phyloP scores from a whole-genome alignment of 1,140 invertebrate genomes.

The Drosophila quadrilineata region DNA sequence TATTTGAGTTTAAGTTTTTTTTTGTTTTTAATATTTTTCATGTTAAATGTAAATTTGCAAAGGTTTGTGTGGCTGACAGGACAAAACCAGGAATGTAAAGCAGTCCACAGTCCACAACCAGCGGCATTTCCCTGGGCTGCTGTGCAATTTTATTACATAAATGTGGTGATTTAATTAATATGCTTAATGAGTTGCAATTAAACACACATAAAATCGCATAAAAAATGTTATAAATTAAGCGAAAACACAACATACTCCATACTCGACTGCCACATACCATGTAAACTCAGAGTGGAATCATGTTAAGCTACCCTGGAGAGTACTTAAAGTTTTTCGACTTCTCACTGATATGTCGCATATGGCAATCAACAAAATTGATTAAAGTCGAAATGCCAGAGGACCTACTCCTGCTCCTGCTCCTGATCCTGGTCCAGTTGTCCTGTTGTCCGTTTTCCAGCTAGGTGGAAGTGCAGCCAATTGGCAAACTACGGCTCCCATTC shows the following conservation, averaged over 20 bases:
- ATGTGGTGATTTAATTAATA: constrained; percentile 75
- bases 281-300: too few relatives aligned
- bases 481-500: constrained; percentile 46
- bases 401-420: too few relatives aligned
- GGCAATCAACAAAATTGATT: constrained; percentile 70
- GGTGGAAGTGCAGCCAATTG: constrained; percentile 64
- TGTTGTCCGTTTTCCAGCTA: constrained; percentile 16
- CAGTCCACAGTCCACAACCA: too few relatives aligned
- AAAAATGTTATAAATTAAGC: too few relatives aligned
- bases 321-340: too few relatives aligned
- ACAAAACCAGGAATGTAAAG: too few relatives aligned
- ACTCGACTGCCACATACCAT: too few relatives aligned
- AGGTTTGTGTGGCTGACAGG: constrained; percentile 26
- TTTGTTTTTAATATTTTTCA: constrained; percentile 31
- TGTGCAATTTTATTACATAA: constrained; percentile 61
- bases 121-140: neutral
- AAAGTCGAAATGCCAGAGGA: constrained; percentile 54
- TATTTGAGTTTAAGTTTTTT: constrained; percentile 5
- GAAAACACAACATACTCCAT: too few relatives aligned
- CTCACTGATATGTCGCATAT: constrained; percentile 47
- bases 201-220: constrained; percentile 48
- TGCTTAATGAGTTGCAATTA: constrained; percentile 74
- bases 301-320: too few relatives aligned
- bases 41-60: constrained; percentile 48
- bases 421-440: too few relatives aligned